Percentiles rank a stretch among this genome's conserved stretches.
phyloP scores from a whole-genome alignment of 1,140 invertebrate genomes.

The Belonocnema kinseyi region DNA sequence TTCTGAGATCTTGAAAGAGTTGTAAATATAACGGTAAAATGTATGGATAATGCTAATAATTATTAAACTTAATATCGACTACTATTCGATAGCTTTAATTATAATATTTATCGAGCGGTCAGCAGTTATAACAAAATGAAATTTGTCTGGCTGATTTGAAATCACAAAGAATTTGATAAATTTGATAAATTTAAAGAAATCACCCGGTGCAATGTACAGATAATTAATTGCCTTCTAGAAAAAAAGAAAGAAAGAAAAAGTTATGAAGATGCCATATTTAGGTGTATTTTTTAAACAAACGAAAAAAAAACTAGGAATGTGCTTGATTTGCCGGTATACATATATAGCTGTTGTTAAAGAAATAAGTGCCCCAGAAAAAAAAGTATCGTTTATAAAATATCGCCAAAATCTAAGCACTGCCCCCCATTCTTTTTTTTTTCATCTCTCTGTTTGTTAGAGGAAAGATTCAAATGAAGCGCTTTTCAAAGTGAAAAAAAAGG shows the following conservation, averaged over 20 bases:
- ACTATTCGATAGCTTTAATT: conserved; percentile 70
- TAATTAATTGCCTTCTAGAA: conserved; percentile 36
- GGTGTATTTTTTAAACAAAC: conserved; percentile 44
- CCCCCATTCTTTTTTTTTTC: conserved; percentile 8
- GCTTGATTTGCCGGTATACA: conserved; percentile 16
- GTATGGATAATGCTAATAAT: conserved; percentile 67
- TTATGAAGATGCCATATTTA: conserved; percentile 59
- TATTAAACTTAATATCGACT: conserved; percentile 64
- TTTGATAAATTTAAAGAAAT: conserved; percentile 16
- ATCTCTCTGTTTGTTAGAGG: too few relatives aligned
- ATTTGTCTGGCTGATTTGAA: conserved; percentile 1
- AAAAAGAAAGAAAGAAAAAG: conserved; percentile 38
- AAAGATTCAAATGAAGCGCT: too few relatives aligned
- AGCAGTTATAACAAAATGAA: conserved; percentile 44
- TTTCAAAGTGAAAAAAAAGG: too few relatives aligned
- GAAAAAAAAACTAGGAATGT: conserved; percentile 40
- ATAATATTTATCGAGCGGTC: conserved; percentile 59
- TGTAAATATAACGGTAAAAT: conserved; percentile 71
- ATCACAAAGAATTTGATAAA: not conserved
- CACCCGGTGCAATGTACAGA: conserved; percentile 9
- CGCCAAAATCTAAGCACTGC: conserved; percentile 12
- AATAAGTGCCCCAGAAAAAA: not conserved
- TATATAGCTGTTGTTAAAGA: conserved; percentile 21
- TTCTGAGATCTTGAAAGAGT: conserved; percentile 41
- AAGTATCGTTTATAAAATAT: not conserved